phyloP scores from a whole-genome alignment of 2,797 vertebrate genomes.

The Centroberyx gerrardi region DNA sequence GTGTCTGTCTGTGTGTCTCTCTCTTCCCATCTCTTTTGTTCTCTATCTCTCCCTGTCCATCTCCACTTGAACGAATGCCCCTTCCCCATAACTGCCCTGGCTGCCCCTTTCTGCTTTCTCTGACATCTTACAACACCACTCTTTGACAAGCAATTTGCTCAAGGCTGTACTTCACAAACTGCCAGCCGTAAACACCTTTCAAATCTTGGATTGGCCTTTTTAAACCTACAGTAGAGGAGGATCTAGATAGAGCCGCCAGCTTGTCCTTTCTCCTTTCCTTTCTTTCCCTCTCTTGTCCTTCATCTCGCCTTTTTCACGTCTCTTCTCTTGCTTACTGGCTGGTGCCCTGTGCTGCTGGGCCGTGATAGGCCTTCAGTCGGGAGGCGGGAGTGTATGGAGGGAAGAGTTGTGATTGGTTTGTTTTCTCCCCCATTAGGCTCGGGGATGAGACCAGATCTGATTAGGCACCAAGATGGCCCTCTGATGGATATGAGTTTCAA shows the following conservation, averaged over 20 bases:
- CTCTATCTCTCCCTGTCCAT: slow-evolving; percentile 39
- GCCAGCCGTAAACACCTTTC: slow-evolving; percentile 22
- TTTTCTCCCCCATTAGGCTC: slow-evolving; percentile 82
- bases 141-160: slow-evolving; percentile 54
- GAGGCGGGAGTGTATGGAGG: slow-evolving; percentile 43
- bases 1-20: slow-evolving; percentile 58
- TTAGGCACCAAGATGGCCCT: slow-evolving; percentile 84
- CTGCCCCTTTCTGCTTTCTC: slow-evolving; percentile 56
- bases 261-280: slow-evolving; percentile 16
- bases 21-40: slow-evolving; percentile 40
- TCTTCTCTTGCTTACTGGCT: slow-evolving; percentile 65
- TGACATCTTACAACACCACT: slow-evolving; percentile 39
- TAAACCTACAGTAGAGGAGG: slow-evolving; percentile 26
- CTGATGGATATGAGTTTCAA: slow-evolving; percentile 87
- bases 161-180: slow-evolving; percentile 50
- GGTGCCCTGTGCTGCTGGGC: slow-evolving; percentile 57
- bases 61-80: slow-evolving; percentile 43
- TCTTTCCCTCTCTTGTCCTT: slow-evolving; percentile 17
- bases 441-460: slow-evolving; percentile 83
- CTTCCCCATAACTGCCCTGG: slow-evolving; percentile 20
- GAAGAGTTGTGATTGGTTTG: slow-evolving; percentile 80
- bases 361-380: slow-evolving; percentile 51
- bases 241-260: slow-evolving; percentile 12
- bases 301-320: slow-evolving; percentile 46
- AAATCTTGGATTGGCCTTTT: slow-evolving; percentile 49